phyloP scores from a whole-genome alignment of 30 jellyfish, hydroid and myxozoan species.

The Morbakka virulenta region DNA sequence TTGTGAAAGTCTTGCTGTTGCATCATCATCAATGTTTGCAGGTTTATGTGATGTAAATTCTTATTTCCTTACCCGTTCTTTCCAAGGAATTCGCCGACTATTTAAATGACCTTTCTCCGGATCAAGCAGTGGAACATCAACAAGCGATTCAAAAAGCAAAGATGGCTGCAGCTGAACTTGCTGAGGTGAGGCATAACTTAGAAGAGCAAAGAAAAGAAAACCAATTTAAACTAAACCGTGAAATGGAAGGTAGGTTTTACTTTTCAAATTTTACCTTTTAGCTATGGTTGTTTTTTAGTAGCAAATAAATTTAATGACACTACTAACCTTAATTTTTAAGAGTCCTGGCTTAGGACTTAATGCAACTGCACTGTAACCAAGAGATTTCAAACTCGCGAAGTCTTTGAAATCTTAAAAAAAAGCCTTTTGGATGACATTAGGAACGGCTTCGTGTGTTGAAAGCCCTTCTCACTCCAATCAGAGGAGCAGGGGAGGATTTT shows the following conservation, averaged over 20 bases:
- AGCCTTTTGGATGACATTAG: no score
- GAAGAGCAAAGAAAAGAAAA: constrained; percentile 85
- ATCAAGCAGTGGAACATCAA: constrained; percentile 74
- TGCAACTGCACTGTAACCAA: no score
- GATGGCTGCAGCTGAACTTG: constrained; percentile 85
- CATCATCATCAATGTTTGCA: neutral
- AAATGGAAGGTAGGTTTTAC: constrained; percentile 74
- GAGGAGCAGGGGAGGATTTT: no score
- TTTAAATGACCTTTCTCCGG: constrained; percentile 83
- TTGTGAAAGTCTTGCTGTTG: no score
- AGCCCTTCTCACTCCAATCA: no score
- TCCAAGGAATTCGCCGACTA: constrained; percentile 90
- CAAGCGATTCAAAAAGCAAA: constrained; percentile 85
- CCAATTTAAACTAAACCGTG: constrained; percentile 65
- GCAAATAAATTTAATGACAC: no score
- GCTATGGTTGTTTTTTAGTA: neutral
- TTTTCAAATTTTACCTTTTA: no score
- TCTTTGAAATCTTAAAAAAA: no score
- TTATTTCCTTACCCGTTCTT: neutral
- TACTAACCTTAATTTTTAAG: no score
- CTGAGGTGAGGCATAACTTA: constrained; percentile 72
- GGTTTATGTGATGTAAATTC: neutral
- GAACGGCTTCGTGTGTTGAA: no score
- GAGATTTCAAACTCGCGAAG: no score
- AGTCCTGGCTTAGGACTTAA: no score